These are phyloP conservation scores for Poeciliopsis turrubarensis DNA, from an alignment of 2,113 vertebrate genomes.

Conservation along the genomic window DNA sequence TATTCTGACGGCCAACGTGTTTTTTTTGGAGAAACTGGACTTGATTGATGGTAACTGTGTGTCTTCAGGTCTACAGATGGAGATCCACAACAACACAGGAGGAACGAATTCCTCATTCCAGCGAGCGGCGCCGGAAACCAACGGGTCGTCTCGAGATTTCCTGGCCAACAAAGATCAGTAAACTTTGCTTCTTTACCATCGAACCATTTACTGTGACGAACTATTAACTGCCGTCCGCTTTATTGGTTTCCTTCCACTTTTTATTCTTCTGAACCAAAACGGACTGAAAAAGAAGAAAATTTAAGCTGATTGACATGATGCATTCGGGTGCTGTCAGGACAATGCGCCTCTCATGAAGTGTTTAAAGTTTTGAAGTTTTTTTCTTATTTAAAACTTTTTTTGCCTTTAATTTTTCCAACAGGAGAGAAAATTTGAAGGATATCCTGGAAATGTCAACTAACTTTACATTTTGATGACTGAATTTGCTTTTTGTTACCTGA, in stretches of 20 bases:
- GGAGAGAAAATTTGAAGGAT: no score
- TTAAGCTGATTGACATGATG: background rate
- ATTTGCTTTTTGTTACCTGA: no score
- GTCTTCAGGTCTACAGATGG: constrained; percentile 84
- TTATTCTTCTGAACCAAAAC: background rate
- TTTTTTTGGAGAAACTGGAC: no score
- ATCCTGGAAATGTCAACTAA: no score
- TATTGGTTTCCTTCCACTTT: background rate
- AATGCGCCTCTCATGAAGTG: no score
- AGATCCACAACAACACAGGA: constrained; percentile 84
- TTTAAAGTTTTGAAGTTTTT: background rate
- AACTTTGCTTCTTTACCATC: constrained; percentile 65
- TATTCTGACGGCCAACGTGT: no score
- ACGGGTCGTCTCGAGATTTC: constrained; percentile 84
- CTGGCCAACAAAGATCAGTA: constrained; percentile 87
- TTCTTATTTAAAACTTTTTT: background rate
- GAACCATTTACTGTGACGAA: background rate
- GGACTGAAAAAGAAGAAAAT: background rate
- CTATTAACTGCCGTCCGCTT: background rate
- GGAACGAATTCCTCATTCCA: constrained; percentile 82
- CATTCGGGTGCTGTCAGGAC: background rate
- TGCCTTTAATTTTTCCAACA: no score
- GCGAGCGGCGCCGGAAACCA: constrained; percentile 87
- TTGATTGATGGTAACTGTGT: background rate
- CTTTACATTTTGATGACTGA: no score